Evolutionary conservation across 2,888 invertebrate species (phyloP).

Genomic region (Thysanoteuthis rhombus): DNA sequence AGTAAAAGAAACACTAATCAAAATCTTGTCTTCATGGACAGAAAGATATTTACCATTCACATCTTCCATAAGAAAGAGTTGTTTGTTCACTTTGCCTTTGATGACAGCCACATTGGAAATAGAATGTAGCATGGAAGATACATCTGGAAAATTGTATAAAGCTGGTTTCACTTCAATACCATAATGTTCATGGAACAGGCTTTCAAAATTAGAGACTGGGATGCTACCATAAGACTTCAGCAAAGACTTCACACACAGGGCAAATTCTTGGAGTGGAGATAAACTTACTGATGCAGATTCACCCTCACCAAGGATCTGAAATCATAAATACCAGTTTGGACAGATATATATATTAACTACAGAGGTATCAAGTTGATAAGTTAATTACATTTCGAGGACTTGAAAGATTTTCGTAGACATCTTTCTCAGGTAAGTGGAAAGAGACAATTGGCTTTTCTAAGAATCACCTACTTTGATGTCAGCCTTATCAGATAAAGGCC

Average conservation of each 20-base stretch:
- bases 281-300: slow-evolving; percentile 60
- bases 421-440: too few relatives aligned
- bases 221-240: slow-evolving; percentile 71
- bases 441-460: too few relatives aligned
- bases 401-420: too few relatives aligned
- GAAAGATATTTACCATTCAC: neutral
- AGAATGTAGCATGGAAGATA: neutral
- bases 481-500: too few relatives aligned
- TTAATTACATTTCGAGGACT: too few relatives aligned
- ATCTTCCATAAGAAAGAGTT: neutral
- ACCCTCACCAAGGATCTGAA: slow-evolving; percentile 54
- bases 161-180: slow-evolving; percentile 71
- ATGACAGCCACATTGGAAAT: slow-evolving; percentile 1
- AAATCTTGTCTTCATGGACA: too few relatives aligned
- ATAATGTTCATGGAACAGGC: slow-evolving; percentile 56
- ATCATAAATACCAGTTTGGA: neutral
- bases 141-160: slow-evolving; percentile 69
- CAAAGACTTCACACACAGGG: slow-evolving; percentile 71
- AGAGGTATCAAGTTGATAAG: too few relatives aligned
- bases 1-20: too few relatives aligned
- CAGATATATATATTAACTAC: too few relatives aligned
- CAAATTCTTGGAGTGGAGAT: slow-evolving; percentile 70
- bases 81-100: neutral
- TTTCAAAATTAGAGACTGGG: slow-evolving; percentile 58
- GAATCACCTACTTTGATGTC: too few relatives aligned